Base-by-base conservation (phyloP, 2,113 vertebrate genomes). In the Pygoscelis adeliae region DNA sequence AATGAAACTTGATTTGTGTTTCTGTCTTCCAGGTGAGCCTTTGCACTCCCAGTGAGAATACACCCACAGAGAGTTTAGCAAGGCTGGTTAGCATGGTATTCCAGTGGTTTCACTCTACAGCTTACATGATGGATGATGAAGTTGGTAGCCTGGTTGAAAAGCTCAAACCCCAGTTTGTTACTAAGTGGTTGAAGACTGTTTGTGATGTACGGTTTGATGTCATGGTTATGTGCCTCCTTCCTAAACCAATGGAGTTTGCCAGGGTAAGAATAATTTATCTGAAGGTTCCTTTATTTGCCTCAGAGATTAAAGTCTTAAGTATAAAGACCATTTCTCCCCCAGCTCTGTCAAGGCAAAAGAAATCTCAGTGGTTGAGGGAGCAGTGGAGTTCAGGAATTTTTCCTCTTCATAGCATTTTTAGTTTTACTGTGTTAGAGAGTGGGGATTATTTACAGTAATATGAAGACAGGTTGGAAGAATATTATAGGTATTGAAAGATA, bases 191-290 rank as follows among this genome's bases (percentile, higher is more conserved):
- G 80, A 99, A 99, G 98, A 99, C 99, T 3, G 99, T 99, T 69
- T 99, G 99, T 67, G 99, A 99, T 74, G 99, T 99, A 70, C 99
- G 99, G 26, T 99, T 99, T 91, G 99, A 99, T 89, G 99, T 99
- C 95, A 99, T 99, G 99, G 99, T 99, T 97, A 99, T 99, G 99
- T 99, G 99, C 95, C 98, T 99, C 85, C 98, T 99, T 98, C 99
- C 99, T 92, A 99, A 99, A 97, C 99, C 99, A 27, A 99, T 99
- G 97, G 99, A 99, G 87, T 99, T 99, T 98, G 99, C 99, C 90
- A 98, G 99, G 98, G 99, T 99, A 98, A 99, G 98, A 93, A 53
- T 1, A 4, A 50, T 74, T 89, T 74, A 7, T 83, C 49, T 84
- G 61, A 73, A 73, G 36, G 5, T 47, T 91, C 14, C 5, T 59